phyloP scores from a whole-genome alignment of 2,113 vertebrate genomes.

The Fulmarus glacialis region DNA sequence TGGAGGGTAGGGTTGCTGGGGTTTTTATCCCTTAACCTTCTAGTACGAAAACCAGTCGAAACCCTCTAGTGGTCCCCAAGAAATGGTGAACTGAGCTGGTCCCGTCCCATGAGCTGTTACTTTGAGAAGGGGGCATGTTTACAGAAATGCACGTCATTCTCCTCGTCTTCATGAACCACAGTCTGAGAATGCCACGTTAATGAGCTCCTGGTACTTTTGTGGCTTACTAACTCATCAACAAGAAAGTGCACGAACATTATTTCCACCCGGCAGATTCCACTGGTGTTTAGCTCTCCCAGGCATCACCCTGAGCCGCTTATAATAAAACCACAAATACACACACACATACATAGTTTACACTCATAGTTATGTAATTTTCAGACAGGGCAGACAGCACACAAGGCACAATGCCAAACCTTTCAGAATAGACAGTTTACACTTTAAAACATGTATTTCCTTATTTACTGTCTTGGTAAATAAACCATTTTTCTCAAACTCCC shows the following conservation, averaged over 20 bases:
- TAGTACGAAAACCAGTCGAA: not conserved
- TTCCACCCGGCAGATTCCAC: slow-evolving; percentile 26
- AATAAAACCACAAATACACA: slow-evolving; percentile 9
- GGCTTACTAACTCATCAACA: slow-evolving; percentile 36
- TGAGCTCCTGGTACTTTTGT: slow-evolving; percentile 23
- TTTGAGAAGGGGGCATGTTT: not conserved
- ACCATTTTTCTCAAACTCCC: slow-evolving; percentile 40
- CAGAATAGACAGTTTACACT: slow-evolving; percentile 43
- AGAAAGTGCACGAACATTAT: slow-evolving; percentile 31
- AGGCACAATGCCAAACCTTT: slow-evolving; percentile 6
- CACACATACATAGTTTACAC: not conserved
- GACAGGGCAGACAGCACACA: slow-evolving; percentile 21
- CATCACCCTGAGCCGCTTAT: not conserved
- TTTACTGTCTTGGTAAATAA: slow-evolving; percentile 52
- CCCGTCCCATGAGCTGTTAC: not conserved
- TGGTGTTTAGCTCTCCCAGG: not conserved
- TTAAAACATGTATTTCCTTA: slow-evolving; percentile 48
- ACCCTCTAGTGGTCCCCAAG: not conserved
- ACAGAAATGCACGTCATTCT: not conserved
- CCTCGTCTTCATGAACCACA: not conserved
- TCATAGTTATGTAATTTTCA: slow-evolving; percentile 34
- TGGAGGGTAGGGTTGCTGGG: not conserved
- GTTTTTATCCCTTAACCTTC: not conserved
- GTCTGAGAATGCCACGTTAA: slow-evolving; percentile 27
- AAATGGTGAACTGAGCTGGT: not conserved